Evolutionary conservation across 1,140 invertebrate genomes (phyloP).

Genomic region (Aleiodes sp.): DNA sequence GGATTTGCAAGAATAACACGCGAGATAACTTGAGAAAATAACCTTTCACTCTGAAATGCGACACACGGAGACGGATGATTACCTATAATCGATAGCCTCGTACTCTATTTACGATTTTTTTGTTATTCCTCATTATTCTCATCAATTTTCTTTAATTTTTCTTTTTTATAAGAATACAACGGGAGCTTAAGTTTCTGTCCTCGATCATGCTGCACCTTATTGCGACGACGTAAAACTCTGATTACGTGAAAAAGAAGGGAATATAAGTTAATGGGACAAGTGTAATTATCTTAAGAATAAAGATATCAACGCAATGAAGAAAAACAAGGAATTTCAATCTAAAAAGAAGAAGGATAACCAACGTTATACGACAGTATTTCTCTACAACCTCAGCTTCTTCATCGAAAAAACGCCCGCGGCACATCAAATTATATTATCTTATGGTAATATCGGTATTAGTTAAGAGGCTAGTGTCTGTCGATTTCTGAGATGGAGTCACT

Average conservation of each 20-base stretch:
- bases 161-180: too few relatives aligned
- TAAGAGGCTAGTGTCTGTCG: not conserved
- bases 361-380: too few relatives aligned
- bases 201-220: too few relatives aligned
- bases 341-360: too few relatives aligned
- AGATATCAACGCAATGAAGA: too few relatives aligned
- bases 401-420: slow-evolving; percentile 39
- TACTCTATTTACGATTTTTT: slow-evolving; percentile 5
- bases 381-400: slow-evolving; percentile 21
- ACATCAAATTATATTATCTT: slow-evolving; percentile 49
- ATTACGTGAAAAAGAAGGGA: too few relatives aligned
- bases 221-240: too few relatives aligned
- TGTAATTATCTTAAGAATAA: too few relatives aligned
- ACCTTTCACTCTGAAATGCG: slow-evolving; percentile 14
- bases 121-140: not conserved
- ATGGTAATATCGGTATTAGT: slow-evolving; percentile 41
- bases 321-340: too few relatives aligned
- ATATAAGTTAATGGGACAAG: too few relatives aligned
- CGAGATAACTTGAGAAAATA: slow-evolving; percentile 5
- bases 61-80: slow-evolving; percentile 19
- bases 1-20: too few relatives aligned
- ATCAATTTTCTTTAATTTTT: not conserved
- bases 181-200: too few relatives aligned
- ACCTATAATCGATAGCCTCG: slow-evolving; percentile 21
- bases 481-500: not conserved